Percentiles rank a stretch among this genome's conserved stretches.
phyloP scores from a whole-genome alignment of 2,797 vertebrate genomes.

The Tadarida brasiliensis region DNA sequence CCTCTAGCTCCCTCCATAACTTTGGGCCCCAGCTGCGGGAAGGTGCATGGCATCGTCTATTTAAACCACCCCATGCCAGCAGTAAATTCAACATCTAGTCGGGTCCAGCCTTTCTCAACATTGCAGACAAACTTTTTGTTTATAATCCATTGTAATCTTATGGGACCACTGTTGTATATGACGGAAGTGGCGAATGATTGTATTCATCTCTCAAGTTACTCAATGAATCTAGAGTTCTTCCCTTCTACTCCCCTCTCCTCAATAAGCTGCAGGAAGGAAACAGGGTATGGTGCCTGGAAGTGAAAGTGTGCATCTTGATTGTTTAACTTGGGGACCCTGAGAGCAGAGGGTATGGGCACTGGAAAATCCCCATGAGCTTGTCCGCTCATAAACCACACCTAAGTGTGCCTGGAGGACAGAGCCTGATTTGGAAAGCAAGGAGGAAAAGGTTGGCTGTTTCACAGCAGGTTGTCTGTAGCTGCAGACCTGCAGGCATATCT shows the following conservation, averaged over 20 bases:
- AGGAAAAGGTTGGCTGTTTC: not conserved
- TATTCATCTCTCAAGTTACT: not conserved
- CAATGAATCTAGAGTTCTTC: not conserved
- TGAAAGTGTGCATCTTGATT: not conserved
- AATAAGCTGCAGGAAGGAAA: not conserved
- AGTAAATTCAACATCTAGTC: not conserved
- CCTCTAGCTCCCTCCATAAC: not conserved
- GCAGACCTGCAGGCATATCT: not conserved
- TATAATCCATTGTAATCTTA: not conserved
- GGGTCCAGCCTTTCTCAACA: not conserved
- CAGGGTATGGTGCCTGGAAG: slow-evolving; percentile 21
- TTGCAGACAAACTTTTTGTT: not conserved
- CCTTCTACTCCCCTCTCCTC: too few relatives aligned
- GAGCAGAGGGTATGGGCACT: not conserved
- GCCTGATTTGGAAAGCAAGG: not conserved
- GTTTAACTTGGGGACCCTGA: not conserved
- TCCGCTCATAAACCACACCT: not conserved
- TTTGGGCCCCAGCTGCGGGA: not conserved
- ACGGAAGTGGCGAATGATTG: not conserved
- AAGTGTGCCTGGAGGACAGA: not conserved
- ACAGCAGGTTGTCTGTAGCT: rapidly evolving
- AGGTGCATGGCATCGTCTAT: not conserved
- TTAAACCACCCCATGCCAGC: not conserved
- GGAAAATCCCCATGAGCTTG: not conserved
- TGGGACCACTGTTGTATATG: not conserved